Percentiles rank a stretch among this genome's conserved stretches.
phyloP scores from a whole-genome alignment of 2,888 invertebrate species.

The Thecophora atra region DNA sequence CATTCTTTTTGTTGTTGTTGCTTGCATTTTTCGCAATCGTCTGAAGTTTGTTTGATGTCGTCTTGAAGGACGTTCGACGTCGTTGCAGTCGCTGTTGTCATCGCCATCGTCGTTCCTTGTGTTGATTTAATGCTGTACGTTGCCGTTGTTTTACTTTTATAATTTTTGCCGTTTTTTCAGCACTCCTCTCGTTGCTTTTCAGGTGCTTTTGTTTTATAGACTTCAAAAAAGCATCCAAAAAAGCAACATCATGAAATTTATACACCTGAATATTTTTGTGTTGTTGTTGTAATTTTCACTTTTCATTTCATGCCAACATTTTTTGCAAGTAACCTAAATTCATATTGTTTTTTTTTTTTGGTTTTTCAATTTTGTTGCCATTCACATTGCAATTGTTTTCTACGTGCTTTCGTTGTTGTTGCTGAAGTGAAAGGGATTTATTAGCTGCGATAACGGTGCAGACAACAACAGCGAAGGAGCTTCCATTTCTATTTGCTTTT shows the following conservation, averaged over 20 bases:
- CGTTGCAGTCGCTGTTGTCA: neutral
- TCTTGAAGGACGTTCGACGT: neutral
- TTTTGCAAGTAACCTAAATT: neutral
- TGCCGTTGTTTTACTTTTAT: no score
- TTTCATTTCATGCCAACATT: slow-evolving; percentile 13
- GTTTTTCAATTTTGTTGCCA: slow-evolving; percentile 25
- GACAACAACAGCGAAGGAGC: neutral
- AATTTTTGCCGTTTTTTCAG: no score
- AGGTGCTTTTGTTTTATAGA: neutral
- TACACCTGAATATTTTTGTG: slow-evolving; percentile 12
- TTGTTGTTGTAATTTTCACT: neutral
- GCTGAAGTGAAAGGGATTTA: slow-evolving; percentile 18
- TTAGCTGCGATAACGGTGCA: slow-evolving; percentile 4
- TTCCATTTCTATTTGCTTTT: no score
- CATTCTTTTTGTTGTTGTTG: no score
- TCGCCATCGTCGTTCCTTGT: no score
- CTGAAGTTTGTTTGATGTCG: no score
- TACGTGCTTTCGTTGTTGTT: neutral
- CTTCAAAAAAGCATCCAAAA: neutral
- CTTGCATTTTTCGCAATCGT: no score
- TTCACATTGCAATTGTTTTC: slow-evolving; percentile 22
- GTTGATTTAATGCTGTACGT: no score
- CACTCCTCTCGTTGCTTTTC: slow-evolving; percentile 13
- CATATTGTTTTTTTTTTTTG: neutral
- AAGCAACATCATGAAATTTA: neutral